A percentile compares a stretch with the other conserved stretches of the same genome.
Conservation (phyloP, 37 sponge, comb jelly and placozoan genomes). For the Agelas oroides region DNA sequence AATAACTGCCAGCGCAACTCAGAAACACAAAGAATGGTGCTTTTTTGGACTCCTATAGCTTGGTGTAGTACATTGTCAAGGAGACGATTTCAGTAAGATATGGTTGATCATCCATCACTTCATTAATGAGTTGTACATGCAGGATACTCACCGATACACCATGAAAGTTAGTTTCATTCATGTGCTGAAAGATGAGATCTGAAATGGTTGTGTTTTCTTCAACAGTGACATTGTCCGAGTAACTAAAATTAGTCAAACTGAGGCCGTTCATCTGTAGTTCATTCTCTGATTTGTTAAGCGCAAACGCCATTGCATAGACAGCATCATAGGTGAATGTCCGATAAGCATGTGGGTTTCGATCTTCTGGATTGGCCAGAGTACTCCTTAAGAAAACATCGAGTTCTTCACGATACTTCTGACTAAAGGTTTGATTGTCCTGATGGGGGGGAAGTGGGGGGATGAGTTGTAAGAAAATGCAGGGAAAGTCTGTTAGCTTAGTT, state of each 20-base stretch:
- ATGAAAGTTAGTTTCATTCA: slow-evolving; percentile 25
- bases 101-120: no score
- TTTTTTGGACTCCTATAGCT: no score
- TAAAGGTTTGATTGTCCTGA: not conserved
- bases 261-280: not conserved
- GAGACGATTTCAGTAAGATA: no score
- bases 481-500: no score
- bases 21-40: no score
- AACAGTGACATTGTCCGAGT: not conserved
- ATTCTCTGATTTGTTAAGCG: slow-evolving; percentile 38
- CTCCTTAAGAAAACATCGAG: not conserved
- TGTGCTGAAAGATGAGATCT: slow-evolving; percentile 12
- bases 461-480: not conserved
- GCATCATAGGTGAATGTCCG: slow-evolving; percentile 59
- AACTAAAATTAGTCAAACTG: slow-evolving; percentile 20
- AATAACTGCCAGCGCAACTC: no score
- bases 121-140: no score
- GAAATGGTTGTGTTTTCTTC: slow-evolving; percentile 1
- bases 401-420: not conserved
- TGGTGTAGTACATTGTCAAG: no score
- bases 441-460: not conserved
- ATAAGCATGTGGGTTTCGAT: slow-evolving; percentile 6
- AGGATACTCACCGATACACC: slow-evolving; percentile 67
- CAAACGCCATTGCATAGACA: slow-evolving; percentile 55
- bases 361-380: not conserved